A percentile compares a stretch with the other conserved stretches of the same genome.
Conservation (phyloP, 1,140 invertebrate species). For the Rhysida immarginata region DNA sequence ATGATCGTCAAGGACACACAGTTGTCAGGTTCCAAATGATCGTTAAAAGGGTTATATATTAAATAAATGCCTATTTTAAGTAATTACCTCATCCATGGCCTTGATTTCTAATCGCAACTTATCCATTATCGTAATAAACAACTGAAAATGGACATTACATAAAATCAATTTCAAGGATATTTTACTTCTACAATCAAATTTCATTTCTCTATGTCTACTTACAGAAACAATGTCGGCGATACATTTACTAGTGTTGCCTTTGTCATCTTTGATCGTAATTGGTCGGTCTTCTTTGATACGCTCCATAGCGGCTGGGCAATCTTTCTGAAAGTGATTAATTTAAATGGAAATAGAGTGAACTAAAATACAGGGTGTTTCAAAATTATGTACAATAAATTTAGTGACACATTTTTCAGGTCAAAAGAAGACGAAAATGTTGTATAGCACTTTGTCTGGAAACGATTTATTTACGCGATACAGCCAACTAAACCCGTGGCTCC, state of each 20-base stretch:
- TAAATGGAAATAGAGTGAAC: too few relatives aligned
- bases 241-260: constrained; percentile 96
- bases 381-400: too few relatives aligned
- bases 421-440: too few relatives aligned
- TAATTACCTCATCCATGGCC: constrained; percentile 69
- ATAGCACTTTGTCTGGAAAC: too few relatives aligned
- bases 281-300: constrained; percentile 94
- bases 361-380: too few relatives aligned
- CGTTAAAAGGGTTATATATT: too few relatives aligned
- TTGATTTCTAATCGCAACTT: constrained; percentile 86
- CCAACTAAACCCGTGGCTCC: too few relatives aligned
- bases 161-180: constrained; percentile 3
- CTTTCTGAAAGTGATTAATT: constrained; percentile 51
- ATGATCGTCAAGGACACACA: constrained; percentile 6
- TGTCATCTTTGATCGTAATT: constrained; percentile 97
- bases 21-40: too few relatives aligned
- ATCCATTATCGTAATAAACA: constrained; percentile 98
- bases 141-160: constrained; percentile 37
- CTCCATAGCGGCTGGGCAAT: constrained; percentile 91
- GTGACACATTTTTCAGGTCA: too few relatives aligned
- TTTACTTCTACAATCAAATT: too few relatives aligned
- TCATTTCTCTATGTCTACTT: constrained; percentile 33
- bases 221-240: constrained; percentile 97
- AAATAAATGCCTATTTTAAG: background rate
- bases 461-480: too few relatives aligned